Evolutionary conservation across 2,888 invertebrate species (phyloP).

Genomic region (Seira ritae): DNA sequence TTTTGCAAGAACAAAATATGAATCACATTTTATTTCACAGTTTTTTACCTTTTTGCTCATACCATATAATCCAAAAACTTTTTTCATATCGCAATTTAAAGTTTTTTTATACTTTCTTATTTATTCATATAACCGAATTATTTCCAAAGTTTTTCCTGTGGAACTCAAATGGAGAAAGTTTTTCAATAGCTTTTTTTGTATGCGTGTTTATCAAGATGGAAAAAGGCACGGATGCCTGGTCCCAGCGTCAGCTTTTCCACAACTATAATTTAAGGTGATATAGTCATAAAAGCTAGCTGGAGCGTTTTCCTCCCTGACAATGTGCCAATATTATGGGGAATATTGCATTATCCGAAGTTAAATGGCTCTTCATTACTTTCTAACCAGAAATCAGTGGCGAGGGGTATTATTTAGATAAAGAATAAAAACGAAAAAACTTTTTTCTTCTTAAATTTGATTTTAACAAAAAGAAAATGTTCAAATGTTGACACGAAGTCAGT

Average conservation of each 20-base stretch:
- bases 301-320: neutral
- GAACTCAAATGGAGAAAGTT: slow-evolving; percentile 37
- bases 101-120: slow-evolving; percentile 6
- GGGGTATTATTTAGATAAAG: neutral
- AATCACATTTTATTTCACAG: slow-evolving; percentile 11
- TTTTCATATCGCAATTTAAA: slow-evolving; percentile 1
- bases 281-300: neutral
- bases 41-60: neutral
- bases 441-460: neutral
- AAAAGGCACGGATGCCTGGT: neutral
- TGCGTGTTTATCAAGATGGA: slow-evolving; percentile 7
- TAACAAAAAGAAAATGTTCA: neutral
- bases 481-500: neutral
- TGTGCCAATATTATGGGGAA: slow-evolving; percentile 2
- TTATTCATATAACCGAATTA: slow-evolving; percentile 16
- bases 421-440: neutral
- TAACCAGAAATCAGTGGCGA: neutral
- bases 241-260: no score
- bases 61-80: neutral
- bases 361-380: slow-evolving; percentile 8
- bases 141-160: slow-evolving; percentile 34
- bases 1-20: neutral
- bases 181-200: slow-evolving; percentile 35
- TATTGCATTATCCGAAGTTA: neutral
- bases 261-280: no score